Percentiles rank a stretch among this genome's conserved stretches.
phyloP scores from a whole-genome alignment of 2,888 invertebrate species.

The Leucania comma region DNA sequence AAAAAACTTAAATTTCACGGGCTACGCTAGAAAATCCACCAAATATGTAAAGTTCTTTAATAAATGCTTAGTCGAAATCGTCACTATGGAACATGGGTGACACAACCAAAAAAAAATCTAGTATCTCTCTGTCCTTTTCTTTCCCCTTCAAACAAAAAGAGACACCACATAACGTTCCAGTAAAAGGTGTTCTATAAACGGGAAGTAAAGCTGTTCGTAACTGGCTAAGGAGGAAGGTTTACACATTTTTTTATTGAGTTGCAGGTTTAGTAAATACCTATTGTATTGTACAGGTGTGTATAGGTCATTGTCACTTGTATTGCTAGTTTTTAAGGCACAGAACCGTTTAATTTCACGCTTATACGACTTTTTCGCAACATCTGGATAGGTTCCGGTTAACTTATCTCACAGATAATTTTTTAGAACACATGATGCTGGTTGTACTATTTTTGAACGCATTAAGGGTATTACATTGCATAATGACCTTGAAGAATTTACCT shows the following conservation, averaged over 20 bases:
- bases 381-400: background rate
- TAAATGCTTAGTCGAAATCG: background rate
- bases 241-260: constrained; percentile 8
- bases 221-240: constrained; percentile 26
- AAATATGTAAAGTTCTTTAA: background rate
- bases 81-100: background rate
- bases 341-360: background rate
- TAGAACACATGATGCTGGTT: too few species aligned
- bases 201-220: constrained; percentile 27
- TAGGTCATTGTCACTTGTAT: constrained; percentile 16
- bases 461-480: too few species aligned
- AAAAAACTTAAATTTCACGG: too few species aligned
- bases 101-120: background rate
- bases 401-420: background rate
- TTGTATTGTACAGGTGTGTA: constrained; percentile 25
- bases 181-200: constrained; percentile 24
- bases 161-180: background rate
- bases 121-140: background rate
- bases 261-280: constrained; percentile 3
- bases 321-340: background rate
- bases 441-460: too few species aligned
- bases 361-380: background rate
- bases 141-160: background rate
- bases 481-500: too few species aligned
- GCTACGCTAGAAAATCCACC: too few species aligned